A percentile compares a stretch with the other conserved stretches of the same genome.
Conservation (phyloP, 2,888 invertebrate genomes). For the Drosophila sordidapex region DNA sequence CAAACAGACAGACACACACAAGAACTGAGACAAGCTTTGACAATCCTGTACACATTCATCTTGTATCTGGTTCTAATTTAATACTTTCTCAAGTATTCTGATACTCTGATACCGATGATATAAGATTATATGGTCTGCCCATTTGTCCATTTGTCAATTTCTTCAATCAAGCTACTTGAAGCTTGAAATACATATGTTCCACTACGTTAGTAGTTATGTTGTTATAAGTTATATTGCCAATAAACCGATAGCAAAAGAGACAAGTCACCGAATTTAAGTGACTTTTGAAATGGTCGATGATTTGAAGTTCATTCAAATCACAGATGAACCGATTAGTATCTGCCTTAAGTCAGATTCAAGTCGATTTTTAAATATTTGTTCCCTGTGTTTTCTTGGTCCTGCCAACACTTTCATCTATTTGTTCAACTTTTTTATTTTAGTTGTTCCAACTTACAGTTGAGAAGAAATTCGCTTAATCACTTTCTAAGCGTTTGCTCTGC, state of each 20-base stretch:
- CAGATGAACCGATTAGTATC: neutral
- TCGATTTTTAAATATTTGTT: neutral
- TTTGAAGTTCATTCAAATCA: neutral
- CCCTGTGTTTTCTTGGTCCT: neutral
- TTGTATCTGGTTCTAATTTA: neutral
- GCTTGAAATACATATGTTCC: no score
- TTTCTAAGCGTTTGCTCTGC: constrained; percentile 19
- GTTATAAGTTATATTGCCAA: neutral
- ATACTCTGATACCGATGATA: neutral
- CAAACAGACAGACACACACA: neutral
- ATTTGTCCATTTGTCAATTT: no score
- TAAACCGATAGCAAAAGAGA: neutral
- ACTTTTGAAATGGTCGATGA: neutral
- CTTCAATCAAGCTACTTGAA: no score
- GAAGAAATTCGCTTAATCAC: constrained; percentile 30
- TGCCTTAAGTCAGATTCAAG: neutral
- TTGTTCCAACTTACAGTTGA: neutral
- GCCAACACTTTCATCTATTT: constrained; percentile 2
- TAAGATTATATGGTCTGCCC: no score
- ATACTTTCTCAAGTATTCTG: neutral
- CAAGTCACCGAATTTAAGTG: neutral
- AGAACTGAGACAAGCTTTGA: constrained; percentile 14
- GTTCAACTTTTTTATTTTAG: neutral
- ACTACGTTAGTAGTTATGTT: no score
- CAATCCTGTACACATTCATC: neutral